Evolutionary conservation across 2,113 vertebrate species (phyloP).

Genomic region (Spilogale gracilis): DNA sequence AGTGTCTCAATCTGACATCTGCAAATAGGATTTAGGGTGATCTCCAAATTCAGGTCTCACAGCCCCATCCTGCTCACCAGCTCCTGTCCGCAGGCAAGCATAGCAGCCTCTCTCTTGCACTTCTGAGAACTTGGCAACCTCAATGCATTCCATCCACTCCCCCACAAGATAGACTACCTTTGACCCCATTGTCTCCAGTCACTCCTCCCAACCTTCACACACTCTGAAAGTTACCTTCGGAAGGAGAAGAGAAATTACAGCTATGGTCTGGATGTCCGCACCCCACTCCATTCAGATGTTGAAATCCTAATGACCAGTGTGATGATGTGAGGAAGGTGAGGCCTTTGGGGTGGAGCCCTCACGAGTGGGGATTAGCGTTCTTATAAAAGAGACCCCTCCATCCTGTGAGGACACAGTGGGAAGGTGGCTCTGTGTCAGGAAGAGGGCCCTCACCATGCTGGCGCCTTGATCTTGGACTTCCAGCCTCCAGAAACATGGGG

Average conservation of each 20-base stretch:
- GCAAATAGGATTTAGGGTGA: not conserved
- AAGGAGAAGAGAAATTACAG: not conserved
- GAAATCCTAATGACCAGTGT: not conserved
- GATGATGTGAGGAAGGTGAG: not conserved
- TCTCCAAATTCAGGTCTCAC: not conserved
- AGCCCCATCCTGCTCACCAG: not conserved
- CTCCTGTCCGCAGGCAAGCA: not conserved
- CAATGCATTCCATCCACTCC: not conserved
- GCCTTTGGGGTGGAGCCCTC: not conserved
- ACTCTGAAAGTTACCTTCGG: not conserved
- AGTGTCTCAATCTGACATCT: conserved; percentile 1
- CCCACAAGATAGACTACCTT: not conserved
- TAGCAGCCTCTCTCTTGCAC: not conserved
- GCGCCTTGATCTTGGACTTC: not conserved
- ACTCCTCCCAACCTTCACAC: not conserved
- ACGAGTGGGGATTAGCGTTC: not conserved
- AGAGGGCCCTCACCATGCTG: not conserved
- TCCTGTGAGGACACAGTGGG: not conserved
- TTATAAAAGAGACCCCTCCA: not conserved
- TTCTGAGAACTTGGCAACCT: not conserved
- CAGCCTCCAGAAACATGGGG: not conserved
- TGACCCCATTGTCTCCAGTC: not conserved
- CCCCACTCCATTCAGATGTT: not conserved
- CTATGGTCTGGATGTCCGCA: not conserved
- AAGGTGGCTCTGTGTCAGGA: not conserved